Percentiles rank a stretch among this genome's conserved stretches.
phyloP scores from a whole-genome alignment of 2,113 vertebrate species.

The Otolemur garnettii region DNA sequence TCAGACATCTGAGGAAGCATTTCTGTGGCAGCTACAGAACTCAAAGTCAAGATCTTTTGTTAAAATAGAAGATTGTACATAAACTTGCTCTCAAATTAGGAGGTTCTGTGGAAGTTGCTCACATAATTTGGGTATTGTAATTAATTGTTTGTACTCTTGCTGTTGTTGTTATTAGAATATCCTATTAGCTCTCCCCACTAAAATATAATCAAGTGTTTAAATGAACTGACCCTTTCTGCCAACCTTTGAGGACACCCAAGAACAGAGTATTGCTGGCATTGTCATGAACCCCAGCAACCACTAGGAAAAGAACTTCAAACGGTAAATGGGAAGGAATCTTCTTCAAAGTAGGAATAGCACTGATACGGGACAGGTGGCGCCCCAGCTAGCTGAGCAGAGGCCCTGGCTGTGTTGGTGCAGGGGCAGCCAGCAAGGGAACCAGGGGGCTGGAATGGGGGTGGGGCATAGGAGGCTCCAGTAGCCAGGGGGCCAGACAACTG shows the following conservation, averaged over 20 bases:
- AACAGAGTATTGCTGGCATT: neutral
- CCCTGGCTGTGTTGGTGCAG: too few relatives aligned
- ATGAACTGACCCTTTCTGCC: neutral
- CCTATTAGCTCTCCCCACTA: neutral
- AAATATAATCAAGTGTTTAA: neutral
- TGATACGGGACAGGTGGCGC: too few relatives aligned
- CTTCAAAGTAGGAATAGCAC: neutral
- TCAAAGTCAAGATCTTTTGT: neutral
- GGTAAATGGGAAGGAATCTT: neutral
- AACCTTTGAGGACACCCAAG: neutral
- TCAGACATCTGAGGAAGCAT: neutral
- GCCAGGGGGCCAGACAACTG: too few relatives aligned
- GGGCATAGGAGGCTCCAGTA: too few relatives aligned
- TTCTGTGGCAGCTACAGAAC: neutral
- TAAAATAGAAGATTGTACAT: neutral
- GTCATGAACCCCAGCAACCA: neutral
- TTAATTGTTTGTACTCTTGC: neutral
- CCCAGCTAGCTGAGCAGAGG: too few relatives aligned
- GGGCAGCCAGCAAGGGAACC: too few relatives aligned
- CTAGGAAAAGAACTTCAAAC: neutral
- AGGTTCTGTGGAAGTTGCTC: neutral
- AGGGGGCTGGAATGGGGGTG: too few relatives aligned
- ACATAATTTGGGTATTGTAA: neutral
- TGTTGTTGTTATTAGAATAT: neutral
- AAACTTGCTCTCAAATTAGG: neutral